Conservation (phyloP, 92 coral and sea anemone genomes). For the Umimayanthus kanabou region DNA sequence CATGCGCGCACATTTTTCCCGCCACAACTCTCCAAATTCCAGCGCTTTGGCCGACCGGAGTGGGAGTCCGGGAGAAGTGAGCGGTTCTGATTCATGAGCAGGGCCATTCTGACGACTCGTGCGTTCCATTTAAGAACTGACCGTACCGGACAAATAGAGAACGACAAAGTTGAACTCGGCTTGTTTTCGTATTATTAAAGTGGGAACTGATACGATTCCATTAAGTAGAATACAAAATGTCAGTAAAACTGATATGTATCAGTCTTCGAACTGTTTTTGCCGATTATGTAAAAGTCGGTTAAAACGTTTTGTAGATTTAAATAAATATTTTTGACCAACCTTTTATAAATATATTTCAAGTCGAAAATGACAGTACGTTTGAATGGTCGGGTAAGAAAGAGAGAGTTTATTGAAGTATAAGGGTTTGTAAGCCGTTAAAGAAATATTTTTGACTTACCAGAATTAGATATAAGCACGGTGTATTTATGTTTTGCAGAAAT, state of each 20-base stretch:
- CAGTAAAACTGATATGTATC: not conserved
- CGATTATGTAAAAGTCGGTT: not conserved
- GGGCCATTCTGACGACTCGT: too few relatives aligned
- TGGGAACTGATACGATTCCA: not conserved
- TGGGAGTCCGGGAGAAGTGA: too few relatives aligned
- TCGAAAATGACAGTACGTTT: not conserved
- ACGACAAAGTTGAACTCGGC: not conserved
- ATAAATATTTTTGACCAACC: not conserved
- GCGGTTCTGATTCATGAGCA: too few relatives aligned
- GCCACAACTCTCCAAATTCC: too few relatives aligned
- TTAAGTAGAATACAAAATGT: not conserved
- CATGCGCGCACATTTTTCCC: too few relatives aligned
- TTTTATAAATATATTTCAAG: not conserved
- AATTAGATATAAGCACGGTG: not conserved
- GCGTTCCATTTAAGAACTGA: too few relatives aligned
- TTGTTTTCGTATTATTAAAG: not conserved
- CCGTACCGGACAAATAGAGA: too few relatives aligned
- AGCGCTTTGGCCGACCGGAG: too few relatives aligned
- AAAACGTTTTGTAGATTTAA: not conserved
- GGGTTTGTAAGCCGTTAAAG: not conserved
- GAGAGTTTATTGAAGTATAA: not conserved
- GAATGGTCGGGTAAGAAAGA: not conserved
- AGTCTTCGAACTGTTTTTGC: not conserved
- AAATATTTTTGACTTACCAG: not conserved
- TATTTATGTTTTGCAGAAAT: conserved; percentile 1